Conservation (phyloP, 2,113 vertebrate species). For the Microtus oregoni region DNA sequence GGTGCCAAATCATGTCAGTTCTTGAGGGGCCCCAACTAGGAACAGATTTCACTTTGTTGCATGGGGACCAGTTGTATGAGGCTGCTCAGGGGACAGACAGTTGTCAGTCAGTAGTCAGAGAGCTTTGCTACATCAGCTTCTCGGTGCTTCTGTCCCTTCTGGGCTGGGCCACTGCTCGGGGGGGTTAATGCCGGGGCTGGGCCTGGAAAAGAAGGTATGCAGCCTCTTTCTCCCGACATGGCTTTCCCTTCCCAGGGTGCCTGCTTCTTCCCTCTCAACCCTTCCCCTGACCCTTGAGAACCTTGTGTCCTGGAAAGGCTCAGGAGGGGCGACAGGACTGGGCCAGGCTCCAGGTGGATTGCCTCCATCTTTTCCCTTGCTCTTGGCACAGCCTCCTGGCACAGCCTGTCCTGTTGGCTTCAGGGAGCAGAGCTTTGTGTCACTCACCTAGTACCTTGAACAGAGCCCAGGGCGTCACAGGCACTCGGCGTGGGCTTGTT, state of each 20-base stretch:
- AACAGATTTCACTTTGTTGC: not conserved
- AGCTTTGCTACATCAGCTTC: not conserved
- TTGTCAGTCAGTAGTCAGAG: not conserved
- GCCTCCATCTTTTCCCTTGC: not conserved
- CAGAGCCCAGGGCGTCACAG: not conserved
- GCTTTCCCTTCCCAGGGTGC: not conserved
- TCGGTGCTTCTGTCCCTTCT: too few relatives aligned
- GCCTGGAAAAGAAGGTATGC: not conserved
- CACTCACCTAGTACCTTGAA: not conserved
- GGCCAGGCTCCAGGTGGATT: not conserved
- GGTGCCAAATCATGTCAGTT: not conserved
- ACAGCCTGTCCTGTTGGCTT: too few relatives aligned
- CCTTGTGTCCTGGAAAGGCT: not conserved
- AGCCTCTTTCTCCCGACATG: not conserved
- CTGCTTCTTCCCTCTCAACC: not conserved
- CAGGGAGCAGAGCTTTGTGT: not conserved
- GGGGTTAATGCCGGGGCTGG: not conserved
- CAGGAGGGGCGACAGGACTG: not conserved
- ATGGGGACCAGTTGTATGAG: not conserved
- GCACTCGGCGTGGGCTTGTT: not conserved
- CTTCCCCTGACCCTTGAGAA: not conserved
- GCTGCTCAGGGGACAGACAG: not conserved
- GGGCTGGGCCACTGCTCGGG: not conserved
- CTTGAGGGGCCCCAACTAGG: not conserved
- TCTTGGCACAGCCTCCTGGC: not conserved